Evolutionary conservation across 2,888 invertebrate species (phyloP).

Genomic region (Hypolimnas misippus): DNA sequence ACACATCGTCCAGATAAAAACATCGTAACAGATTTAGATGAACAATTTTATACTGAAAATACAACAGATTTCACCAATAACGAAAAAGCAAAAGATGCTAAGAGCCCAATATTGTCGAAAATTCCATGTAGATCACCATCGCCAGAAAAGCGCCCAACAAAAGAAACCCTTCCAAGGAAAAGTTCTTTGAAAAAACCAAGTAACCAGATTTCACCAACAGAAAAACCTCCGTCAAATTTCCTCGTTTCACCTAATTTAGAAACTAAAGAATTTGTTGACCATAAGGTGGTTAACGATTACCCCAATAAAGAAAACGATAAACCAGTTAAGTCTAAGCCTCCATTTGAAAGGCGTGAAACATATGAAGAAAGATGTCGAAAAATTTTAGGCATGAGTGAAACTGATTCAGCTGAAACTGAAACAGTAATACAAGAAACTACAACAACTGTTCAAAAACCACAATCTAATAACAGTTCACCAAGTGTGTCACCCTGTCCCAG

Average conservation of each 20-base stretch:
- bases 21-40: conserved; percentile 69
- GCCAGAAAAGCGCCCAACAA: conserved; percentile 64
- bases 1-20: conserved; percentile 60
- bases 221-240: conserved; percentile 73
- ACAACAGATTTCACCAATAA: conserved; percentile 47
- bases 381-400: conserved; percentile 86
- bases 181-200: conserved; percentile 74
- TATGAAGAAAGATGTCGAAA: conserved; percentile 89
- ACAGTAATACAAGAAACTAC: conserved; percentile 47
- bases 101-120: conserved; percentile 54
- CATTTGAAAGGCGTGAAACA: conserved; percentile 87
- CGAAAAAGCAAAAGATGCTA: conserved; percentile 17
- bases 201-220: conserved; percentile 59
- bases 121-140: conserved; percentile 73
- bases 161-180: conserved; percentile 71
- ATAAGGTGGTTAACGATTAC: conserved; percentile 60
- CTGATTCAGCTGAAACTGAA: conserved; percentile 56
- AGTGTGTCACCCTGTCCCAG: conserved; percentile 64
- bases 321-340: conserved; percentile 78
- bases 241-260: conserved; percentile 67
- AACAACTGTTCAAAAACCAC: conserved; percentile 48
- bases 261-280: conserved; percentile 51
- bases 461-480: conserved; percentile 56
- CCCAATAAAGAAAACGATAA: conserved; percentile 52
- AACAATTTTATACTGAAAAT: conserved; percentile 50